Base-by-base conservation (phyloP, 1,140 invertebrate genomes). In the Nixonia krombeini region DNA sequence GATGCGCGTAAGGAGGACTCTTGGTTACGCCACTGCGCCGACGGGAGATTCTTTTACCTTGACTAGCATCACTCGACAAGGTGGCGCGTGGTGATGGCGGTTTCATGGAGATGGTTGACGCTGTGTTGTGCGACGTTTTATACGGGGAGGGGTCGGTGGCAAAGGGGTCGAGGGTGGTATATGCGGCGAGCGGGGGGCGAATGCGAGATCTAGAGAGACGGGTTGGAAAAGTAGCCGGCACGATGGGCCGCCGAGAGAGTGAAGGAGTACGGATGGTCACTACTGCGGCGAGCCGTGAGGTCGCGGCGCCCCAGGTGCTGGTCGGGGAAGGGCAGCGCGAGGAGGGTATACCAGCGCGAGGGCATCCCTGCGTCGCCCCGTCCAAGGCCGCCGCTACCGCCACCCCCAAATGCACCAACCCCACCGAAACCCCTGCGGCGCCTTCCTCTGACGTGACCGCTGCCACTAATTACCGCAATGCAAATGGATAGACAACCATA, bases 301-400 rank as follows among this genome's bases (percentile, higher is more conserved):
- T 95, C 93, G 55, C 94, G 87, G 67, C 93, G 86, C 57, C 93
- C 94, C 73, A 95, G 90, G 81, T 94, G 93, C 87, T 95, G 93
- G 86, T 96, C 94, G 75, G 94, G 93, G 86, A 96, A 96, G 65
- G 94, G 94, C 73, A 96, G 89, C 56, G 94, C 94, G 83, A 96
- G 89, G 61, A 96, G 89, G 50, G 93, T 95, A 87, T 94, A 94
- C 94, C 92, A 95, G 74, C 93, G 87, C 56, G 92, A 92, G 16
- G 91, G 91, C 84, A 92, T 88, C 63, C 84, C 83, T 56, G 83
- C 65, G 38, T 80, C 79, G 64, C 81, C 77, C 53, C 80, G 78
- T 42, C 81, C 80, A 63, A 80, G 71, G 74, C 81, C 64, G 83
- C 85, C 78, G 83, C 80, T 69, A 83, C 82, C 75, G 82, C 83